Percentiles rank a stretch among this genome's conserved stretches.
Conservation (phyloP, 2,797 vertebrate species). For the Periophthalmus magnuspinnatus region DNA sequence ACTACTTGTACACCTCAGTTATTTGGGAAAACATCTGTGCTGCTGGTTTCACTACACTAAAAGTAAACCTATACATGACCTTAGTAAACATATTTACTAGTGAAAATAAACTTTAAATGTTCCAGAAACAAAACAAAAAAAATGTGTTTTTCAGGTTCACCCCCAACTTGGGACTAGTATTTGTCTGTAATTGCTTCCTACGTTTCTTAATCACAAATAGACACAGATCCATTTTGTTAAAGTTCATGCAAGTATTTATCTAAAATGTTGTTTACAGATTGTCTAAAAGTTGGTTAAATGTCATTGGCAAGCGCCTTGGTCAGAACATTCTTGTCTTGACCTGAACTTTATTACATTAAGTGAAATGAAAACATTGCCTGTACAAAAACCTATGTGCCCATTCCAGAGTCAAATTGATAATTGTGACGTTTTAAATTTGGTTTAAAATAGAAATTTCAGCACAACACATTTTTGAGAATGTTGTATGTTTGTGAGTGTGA, state of each 20-base stretch:
- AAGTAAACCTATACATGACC: background rate
- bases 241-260: background rate
- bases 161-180: background rate
- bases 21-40: conserved; percentile 2
- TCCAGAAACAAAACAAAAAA: background rate
- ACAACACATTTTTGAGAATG: conserved; percentile 1
- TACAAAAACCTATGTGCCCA: conserved; percentile 58
- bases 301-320: background rate
- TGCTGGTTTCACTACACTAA: conserved; percentile 7
- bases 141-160: background rate
- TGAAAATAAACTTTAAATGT: conserved; percentile 1
- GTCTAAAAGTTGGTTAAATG: background rate
- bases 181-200: background rate
- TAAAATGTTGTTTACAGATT: background rate
- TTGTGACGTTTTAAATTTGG: background rate
- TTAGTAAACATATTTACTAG: background rate
- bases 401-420: conserved; percentile 10
- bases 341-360: background rate
- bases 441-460: background rate
- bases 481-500: conserved; percentile 33
- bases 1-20: background rate
- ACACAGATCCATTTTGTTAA: background rate
- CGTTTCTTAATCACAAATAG: background rate
- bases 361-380: background rate
- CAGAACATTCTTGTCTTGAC: background rate